Evolutionary conservation across 2,113 vertebrate species (phyloP).

Genomic region (Labrus mixtus): DNA sequence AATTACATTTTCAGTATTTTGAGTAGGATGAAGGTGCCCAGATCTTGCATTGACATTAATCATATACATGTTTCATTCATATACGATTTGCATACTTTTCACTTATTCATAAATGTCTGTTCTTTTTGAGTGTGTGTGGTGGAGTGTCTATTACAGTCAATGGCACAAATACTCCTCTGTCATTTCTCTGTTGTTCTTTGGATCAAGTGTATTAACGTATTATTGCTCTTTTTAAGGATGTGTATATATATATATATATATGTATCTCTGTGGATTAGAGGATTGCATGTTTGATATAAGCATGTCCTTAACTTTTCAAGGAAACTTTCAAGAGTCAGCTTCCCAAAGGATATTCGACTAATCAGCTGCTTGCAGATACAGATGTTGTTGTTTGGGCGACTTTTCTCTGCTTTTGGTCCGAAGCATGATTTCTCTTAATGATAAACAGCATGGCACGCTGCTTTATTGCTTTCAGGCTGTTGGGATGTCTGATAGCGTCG

Average conservation of each 20-base stretch:
- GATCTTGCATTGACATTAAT: neutral
- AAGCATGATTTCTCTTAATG: slow-evolving; percentile 58
- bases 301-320: slow-evolving; percentile 51
- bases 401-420: slow-evolving; percentile 32
- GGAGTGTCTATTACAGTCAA: slow-evolving; percentile 15
- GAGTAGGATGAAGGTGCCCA: no score
- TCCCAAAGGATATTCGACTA: slow-evolving; percentile 3
- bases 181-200: slow-evolving; percentile 10
- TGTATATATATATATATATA: neutral
- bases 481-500: slow-evolving; percentile 28
- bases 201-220: neutral
- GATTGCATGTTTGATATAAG: slow-evolving; percentile 57
- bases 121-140: slow-evolving; percentile 35
- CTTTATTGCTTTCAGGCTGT: slow-evolving; percentile 52
- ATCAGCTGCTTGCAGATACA: slow-evolving; percentile 53
- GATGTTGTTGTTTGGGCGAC: slow-evolving; percentile 26
- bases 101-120: neutral
- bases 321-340: slow-evolving; percentile 15
- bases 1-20: neutral
- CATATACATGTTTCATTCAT: slow-evolving; percentile 14
- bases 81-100: neutral
- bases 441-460: slow-evolving; percentile 56
- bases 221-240: slow-evolving; percentile 23
- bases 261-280: slow-evolving; percentile 1
- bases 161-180: neutral